Evolutionary conservation across 2,113 vertebrate species (phyloP).

Genomic region (Syngnathus typhle): DNA sequence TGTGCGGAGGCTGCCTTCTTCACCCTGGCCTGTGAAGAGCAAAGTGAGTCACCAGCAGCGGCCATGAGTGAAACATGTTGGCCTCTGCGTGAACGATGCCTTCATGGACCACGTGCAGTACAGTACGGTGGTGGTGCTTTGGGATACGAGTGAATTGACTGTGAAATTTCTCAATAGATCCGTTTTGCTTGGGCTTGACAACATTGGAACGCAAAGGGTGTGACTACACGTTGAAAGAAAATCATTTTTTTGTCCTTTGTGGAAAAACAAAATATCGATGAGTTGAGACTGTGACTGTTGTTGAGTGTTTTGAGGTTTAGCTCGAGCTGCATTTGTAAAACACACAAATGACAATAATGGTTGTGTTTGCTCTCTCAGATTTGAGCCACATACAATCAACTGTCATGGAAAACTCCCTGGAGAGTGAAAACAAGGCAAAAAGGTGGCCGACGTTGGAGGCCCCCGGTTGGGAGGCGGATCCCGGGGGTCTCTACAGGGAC

Average conservation of each 20-base stretch:
- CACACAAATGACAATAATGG: background rate
- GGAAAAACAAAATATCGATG: too few species aligned
- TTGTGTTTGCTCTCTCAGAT: conserved; percentile 24
- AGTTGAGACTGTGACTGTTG: too few species aligned
- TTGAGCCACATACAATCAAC: background rate
- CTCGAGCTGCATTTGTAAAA: background rate
- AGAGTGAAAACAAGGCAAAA: conserved; percentile 18
- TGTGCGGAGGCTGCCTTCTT: background rate
- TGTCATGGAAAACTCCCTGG: background rate
- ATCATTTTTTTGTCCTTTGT: too few species aligned
- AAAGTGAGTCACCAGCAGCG: background rate
- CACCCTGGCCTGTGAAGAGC: background rate
- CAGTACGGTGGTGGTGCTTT: too few species aligned
- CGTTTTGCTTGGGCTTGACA: too few species aligned
- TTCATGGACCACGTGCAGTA: background rate
- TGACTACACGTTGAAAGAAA: too few species aligned
- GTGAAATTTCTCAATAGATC: too few species aligned
- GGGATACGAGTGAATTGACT: too few species aligned
- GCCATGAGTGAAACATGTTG: background rate
- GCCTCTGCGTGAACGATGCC: background rate
- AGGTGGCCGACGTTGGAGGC: conserved; percentile 15
- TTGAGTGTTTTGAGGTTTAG: too few species aligned
- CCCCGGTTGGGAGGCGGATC: conserved; percentile 30
- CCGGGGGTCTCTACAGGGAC: conserved; percentile 49
- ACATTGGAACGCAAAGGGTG: too few species aligned